Base-by-base conservation (phyloP, 2,113 vertebrate genomes). In the Thalassoma bifasciatum region DNA sequence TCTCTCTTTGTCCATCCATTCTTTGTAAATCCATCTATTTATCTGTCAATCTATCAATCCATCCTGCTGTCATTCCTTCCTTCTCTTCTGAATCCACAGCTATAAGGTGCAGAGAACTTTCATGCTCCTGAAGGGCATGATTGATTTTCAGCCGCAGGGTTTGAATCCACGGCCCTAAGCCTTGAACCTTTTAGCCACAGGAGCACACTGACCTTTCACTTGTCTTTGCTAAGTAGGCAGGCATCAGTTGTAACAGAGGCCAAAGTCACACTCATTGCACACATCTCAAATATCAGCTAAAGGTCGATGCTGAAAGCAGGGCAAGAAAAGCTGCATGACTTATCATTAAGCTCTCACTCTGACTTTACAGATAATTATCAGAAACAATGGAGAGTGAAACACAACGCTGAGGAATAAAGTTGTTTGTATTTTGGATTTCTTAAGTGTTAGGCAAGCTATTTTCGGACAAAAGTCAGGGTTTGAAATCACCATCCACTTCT, bases 71-170 rank as follows among this genome's bases (percentile, higher is more conserved):
- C 37, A 37, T 9, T 69, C 21, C 40, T 30, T 30, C 47, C 13
- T 24, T 44, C 36, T 51, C n/a, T 2, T 59, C 38, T 46, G 21
- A 30, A 79, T 42, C 67, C 68, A 40, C n/a, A 64, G 66, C 60
- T 59, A 36, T 42, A 71, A 37, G 68, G 40, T 60, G 17, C 59
- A 42, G 34, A 64, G 60, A 1, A 50, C 68, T 71, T 76, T 80
- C 54, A 44, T 67, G 17, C 60, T 22, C 75, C 34, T 76, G 78
- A 89, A 82, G 81, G 81, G 72, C 83, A 79, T 54, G 75, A 91
- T 92, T 90, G 91, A 91, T 91, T 88, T 90, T 84, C 49, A 81
- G 79, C 59, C 14, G 3, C 69, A 67, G 69, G 30, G 76, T 84
- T 86, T 83, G 70, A 91, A 78, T 67, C 64, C 61, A 69, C 40